A percentile compares a stretch with the other conserved stretches of the same genome.
phyloP scores from a whole-genome alignment of 2,113 vertebrate species.

The Epinephelus cyanopodus region DNA sequence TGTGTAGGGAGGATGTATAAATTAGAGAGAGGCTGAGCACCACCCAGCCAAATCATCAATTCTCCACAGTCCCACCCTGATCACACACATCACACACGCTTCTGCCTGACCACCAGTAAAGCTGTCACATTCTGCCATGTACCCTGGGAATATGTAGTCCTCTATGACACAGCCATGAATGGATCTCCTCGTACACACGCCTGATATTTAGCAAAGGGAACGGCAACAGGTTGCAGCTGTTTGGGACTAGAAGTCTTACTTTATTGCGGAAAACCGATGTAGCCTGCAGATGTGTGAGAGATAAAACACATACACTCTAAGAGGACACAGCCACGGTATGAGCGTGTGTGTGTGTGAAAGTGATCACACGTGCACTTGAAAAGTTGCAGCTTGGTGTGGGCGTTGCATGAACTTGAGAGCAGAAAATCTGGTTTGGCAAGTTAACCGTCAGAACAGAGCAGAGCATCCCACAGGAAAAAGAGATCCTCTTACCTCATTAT shows the following conservation, averaged over 20 bases:
- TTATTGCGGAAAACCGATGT: conserved; percentile 23
- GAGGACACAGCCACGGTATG: neutral
- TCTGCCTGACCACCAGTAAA: conserved; percentile 31
- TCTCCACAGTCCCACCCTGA: conserved; percentile 68
- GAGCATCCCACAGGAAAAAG: conserved; percentile 57
- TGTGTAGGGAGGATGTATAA: conserved; percentile 33
- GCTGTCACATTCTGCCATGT: conserved; percentile 6
- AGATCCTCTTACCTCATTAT: conserved; percentile 65
- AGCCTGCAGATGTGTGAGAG: conserved; percentile 37
- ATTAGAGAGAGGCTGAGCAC: conserved; percentile 40
- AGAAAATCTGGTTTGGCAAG: conserved; percentile 74
- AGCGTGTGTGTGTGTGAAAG: conserved; percentile 52
- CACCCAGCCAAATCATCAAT: conserved; percentile 56
- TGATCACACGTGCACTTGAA: conserved; percentile 39
- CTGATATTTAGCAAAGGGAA: conserved; percentile 5
- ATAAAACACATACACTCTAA: conserved; percentile 19
- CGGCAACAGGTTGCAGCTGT: conserved; percentile 36
- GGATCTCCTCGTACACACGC: neutral
- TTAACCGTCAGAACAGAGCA: conserved; percentile 64
- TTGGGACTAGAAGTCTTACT: conserved; percentile 9
- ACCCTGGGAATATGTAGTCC: conserved; percentile 8
- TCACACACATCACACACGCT: conserved; percentile 42
- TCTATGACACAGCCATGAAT: neutral
- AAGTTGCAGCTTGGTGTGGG: conserved; percentile 40
- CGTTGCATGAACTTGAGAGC: conserved; percentile 36